Conservation (phyloP, 2,888 invertebrate species). For the Ornithoptera priamus region DNA sequence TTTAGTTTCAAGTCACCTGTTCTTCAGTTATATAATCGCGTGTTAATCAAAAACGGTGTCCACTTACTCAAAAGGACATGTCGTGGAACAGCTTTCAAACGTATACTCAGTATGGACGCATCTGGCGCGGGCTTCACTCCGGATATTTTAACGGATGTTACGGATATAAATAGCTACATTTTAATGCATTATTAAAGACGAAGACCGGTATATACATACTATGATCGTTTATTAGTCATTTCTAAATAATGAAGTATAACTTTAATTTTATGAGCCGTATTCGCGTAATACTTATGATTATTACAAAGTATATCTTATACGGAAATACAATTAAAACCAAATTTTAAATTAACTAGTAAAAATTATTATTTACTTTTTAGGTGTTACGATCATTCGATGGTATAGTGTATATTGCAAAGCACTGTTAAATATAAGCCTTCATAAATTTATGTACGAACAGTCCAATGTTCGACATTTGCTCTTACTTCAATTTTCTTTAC, state of each 20-base stretch:
- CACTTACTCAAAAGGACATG: slow-evolving; percentile 14
- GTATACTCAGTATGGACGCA: slow-evolving; percentile 20
- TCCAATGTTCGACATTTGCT: background rate
- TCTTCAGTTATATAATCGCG: background rate
- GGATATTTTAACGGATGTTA: slow-evolving; percentile 12
- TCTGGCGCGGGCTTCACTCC: slow-evolving; percentile 23
- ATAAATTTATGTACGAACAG: too few relatives aligned
- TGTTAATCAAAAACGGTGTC: background rate
- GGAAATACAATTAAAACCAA: too few relatives aligned
- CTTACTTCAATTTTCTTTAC: slow-evolving; percentile 2
- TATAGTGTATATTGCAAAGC: too few relatives aligned
- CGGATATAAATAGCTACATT: slow-evolving; percentile 23
- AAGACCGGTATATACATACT: background rate
- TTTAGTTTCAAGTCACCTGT: background rate
- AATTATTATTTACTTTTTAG: too few relatives aligned
- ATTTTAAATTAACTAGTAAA: too few relatives aligned
- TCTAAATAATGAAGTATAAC: too few relatives aligned
- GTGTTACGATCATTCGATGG: too few relatives aligned
- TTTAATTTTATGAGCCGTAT: too few relatives aligned
- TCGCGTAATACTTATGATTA: too few relatives aligned
- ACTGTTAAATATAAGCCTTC: too few relatives aligned
- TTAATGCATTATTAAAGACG: slow-evolving; percentile 4
- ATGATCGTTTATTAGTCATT: too few relatives aligned
- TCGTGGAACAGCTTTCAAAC: slow-evolving; percentile 16
- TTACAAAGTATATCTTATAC: too few relatives aligned